phyloP scores from a whole-genome alignment of 2,888 invertebrate species.

The Dorcus parallelipipedus region DNA sequence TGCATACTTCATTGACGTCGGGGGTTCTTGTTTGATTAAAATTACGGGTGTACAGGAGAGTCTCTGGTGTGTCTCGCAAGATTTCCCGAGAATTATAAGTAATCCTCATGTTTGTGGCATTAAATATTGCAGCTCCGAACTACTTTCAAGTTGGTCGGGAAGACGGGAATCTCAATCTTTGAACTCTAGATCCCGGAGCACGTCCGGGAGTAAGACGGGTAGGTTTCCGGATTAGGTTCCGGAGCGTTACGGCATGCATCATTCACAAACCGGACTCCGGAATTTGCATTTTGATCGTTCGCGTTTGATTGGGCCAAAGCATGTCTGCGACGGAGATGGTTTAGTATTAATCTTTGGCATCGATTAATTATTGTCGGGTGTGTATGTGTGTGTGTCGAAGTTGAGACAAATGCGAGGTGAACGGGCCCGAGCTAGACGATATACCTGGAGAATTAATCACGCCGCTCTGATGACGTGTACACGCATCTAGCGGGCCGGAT shows the following conservation, averaged over 20 bases:
- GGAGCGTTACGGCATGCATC: conserved; percentile 29
- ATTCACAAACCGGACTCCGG: conserved; percentile 18
- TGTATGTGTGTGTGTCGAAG: background rate
- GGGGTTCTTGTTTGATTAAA: conserved; percentile 16
- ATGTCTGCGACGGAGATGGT: too few species aligned
- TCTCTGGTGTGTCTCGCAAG: conserved; percentile 17
- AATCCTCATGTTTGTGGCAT: conserved; percentile 45
- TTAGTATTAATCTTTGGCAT: background rate
- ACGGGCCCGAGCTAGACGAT: conserved; percentile 2
- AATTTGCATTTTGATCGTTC: too few species aligned
- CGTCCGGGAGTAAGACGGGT: conserved; percentile 9
- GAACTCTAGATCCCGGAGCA: conserved; percentile 26
- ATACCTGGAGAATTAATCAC: conserved; percentile 53
- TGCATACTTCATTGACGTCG: conserved; percentile 17
- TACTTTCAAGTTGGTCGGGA: conserved; percentile 38
- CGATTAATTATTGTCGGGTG: background rate
- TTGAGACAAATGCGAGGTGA: conserved; percentile 3
- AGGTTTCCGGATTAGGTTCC: conserved; percentile 28
- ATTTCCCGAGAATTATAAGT: conserved; percentile 27
- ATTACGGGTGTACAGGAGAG: conserved; percentile 6
- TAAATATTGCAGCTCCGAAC: conserved; percentile 45
- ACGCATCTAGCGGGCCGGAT: conserved; percentile 53
- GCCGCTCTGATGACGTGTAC: conserved; percentile 51
- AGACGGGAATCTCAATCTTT: conserved; percentile 31
- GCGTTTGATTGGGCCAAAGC: too few species aligned